Percentiles rank a stretch among this genome's conserved stretches.
Conservation (phyloP, 2,888 invertebrate genomes). For the Bhutanitis thaidina region DNA sequence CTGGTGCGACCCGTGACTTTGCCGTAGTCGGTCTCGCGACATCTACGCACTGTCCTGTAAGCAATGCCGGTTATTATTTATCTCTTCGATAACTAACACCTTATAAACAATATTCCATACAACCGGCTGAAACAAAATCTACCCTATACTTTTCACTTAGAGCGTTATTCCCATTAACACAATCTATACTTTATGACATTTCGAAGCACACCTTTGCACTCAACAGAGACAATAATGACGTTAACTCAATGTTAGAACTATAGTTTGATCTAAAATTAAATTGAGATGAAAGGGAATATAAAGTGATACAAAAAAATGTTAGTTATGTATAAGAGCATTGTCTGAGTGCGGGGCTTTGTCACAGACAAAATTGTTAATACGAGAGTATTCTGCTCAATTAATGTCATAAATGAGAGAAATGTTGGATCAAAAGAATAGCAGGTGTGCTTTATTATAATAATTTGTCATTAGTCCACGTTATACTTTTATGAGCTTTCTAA, state of each 20-base stretch:
- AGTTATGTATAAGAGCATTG: conserved; percentile 64
- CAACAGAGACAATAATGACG: conserved; percentile 71
- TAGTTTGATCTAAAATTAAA: conserved; percentile 77
- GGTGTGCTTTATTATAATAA: conserved; percentile 76
- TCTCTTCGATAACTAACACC: conserved; percentile 53
- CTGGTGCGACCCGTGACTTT: conserved; percentile 60
- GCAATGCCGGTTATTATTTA: conserved; percentile 75
- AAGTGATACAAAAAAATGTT: conserved; percentile 68
- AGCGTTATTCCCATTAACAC: conserved; percentile 25
- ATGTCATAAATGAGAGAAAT: conserved; percentile 78
- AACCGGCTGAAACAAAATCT: conserved; percentile 25
- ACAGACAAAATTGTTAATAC: conserved; percentile 66
- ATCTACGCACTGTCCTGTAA: conserved; percentile 59
- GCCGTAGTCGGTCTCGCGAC: conserved; percentile 60
- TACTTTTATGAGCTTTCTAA: conserved; percentile 53
- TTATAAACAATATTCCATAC: conserved; percentile 31
- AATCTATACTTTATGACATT: conserved; percentile 35
- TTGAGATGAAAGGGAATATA: conserved; percentile 74
- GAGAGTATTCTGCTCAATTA: conserved; percentile 74
- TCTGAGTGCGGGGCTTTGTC: conserved; percentile 69
- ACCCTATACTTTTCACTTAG: conserved; percentile 12
- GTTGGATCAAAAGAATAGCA: conserved; percentile 78
- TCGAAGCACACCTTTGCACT: conserved; percentile 34
- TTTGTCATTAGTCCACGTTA: conserved; percentile 70
- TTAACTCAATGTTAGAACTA: conserved; percentile 75